Conservation (phyloP, 2,888 invertebrate genomes). For the Tromatobia lineatoria region DNA sequence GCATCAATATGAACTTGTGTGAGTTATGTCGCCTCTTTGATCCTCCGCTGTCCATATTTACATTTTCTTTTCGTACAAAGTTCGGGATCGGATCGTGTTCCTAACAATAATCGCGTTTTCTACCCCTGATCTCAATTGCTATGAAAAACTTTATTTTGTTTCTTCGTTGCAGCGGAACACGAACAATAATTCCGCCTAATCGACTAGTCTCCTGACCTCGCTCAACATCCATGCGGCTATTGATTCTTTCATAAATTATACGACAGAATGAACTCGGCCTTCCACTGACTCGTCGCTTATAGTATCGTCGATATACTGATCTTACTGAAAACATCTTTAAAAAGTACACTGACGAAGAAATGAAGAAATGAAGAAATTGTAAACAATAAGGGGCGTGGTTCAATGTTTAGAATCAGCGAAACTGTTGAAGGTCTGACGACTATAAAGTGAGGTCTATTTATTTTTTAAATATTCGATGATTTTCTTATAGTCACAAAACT, state of each 20-base stretch:
- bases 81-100: no score
- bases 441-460: no score
- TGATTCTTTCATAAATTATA: conserved; percentile 70
- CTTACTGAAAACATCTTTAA: conserved; percentile 1
- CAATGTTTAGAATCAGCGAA: no score
- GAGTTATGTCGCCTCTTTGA: no score
- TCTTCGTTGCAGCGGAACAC: neutral
- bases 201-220: conserved; percentile 42
- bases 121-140: neutral
- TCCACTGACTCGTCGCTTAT: conserved; percentile 17
- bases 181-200: conserved; percentile 18
- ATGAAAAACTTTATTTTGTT: neutral
- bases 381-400: no score
- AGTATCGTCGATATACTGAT: conserved; percentile 16
- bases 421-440: no score
- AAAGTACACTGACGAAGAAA: neutral
- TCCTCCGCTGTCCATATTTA: no score
- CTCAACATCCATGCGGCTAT: conserved; percentile 56
- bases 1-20: no score
- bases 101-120: neutral
- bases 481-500: no score
- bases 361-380: no score
- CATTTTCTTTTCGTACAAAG: no score
- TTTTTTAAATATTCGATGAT: no score
- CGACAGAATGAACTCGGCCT: conserved; percentile 41